Conservation (phyloP, 2,888 invertebrate species). For the Allolobophora icterica region DNA sequence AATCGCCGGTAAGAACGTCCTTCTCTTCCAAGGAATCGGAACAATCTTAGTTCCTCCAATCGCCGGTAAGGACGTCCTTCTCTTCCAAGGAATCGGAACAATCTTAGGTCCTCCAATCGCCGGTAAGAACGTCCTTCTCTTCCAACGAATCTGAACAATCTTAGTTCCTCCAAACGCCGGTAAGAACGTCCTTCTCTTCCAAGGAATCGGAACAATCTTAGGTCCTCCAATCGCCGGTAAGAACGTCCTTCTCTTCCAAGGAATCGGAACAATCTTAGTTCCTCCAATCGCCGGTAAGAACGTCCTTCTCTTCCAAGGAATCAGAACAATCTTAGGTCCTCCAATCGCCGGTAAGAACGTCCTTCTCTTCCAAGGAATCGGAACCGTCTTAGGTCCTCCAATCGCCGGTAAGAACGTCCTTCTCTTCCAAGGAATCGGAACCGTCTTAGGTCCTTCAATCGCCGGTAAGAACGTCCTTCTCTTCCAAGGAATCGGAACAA, state of each 20-base stretch:
- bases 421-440: constrained; percentile 91
- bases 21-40: constrained; percentile 92
- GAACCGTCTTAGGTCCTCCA: constrained; percentile 89
- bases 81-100: constrained; percentile 93
- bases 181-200: constrained; percentile 86
- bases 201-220: constrained; percentile 88
- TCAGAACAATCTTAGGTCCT: constrained; percentile 88
- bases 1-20: constrained; percentile 81
- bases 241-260: constrained; percentile 88
- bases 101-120: constrained; percentile 90
- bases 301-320: constrained; percentile 88
- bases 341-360: constrained; percentile 90
- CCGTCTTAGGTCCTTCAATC: constrained; percentile 88
- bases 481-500: constrained; percentile 91
- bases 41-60: constrained; percentile 90
- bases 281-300: constrained; percentile 92
- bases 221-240: constrained; percentile 93
- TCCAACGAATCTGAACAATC: constrained; percentile 91
- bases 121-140: constrained; percentile 83
- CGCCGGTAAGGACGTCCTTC: constrained; percentile 81
- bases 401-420: constrained; percentile 86
- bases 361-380: constrained; percentile 89
- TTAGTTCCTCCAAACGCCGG: constrained; percentile 91
- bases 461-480: constrained; percentile 86
- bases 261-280: constrained; percentile 88